Evolutionary conservation across 2,113 vertebrate genomes (phyloP), one percentile per base, ranked within the genome.

Genomic region (Oncorhynchus kisutch): DNA sequence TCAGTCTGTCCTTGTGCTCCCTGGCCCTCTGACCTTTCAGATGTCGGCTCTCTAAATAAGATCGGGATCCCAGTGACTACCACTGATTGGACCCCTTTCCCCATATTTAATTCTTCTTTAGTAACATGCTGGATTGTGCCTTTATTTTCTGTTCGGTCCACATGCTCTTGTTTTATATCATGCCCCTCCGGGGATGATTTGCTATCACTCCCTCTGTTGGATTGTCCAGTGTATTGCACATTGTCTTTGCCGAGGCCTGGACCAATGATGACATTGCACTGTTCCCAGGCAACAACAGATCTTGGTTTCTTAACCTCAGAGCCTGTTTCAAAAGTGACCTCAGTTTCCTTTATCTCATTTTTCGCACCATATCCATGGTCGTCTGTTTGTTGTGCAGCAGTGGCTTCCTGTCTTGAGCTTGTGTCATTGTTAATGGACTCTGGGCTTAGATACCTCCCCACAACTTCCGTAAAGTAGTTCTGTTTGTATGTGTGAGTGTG

Each of bases 371-470:
- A 3, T 22, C 39, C 39, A 22, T 76, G n/a, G 4, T 34, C 68
- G 1, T 18, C 45, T 34, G 67, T 65, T 64, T 24, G 25, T 22
- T 5, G 60, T 27, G 31, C 5, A 20, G 31, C 71, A 39, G 39
- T 54, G 0, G 68, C 78, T 48, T 83, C 79, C 24, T 73, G 45
- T 60, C 4, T 64, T 12, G 27, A 20, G 54, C n/a, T 2, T 51
- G 54, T 49, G 7, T 64, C 45, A 62, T 81, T 80, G 45, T 79
- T 45, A 29, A 29, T 6, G 7, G 86, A 71, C 59, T 85, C 87
- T 71, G 91, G 59, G n/a, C 88, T 86, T 48, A 94, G 18, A 60
- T 92, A 86, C 88, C 90, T 90, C 71, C 18, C 85, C 59, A 94
- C 89, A 22, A 90, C 82, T 71, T 60, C 91, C 3, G 81, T 78